These are phyloP conservation scores for Charaxes varanes DNA, from an alignment of 1,140 invertebrate species.

Conservation along the genomic window DNA sequence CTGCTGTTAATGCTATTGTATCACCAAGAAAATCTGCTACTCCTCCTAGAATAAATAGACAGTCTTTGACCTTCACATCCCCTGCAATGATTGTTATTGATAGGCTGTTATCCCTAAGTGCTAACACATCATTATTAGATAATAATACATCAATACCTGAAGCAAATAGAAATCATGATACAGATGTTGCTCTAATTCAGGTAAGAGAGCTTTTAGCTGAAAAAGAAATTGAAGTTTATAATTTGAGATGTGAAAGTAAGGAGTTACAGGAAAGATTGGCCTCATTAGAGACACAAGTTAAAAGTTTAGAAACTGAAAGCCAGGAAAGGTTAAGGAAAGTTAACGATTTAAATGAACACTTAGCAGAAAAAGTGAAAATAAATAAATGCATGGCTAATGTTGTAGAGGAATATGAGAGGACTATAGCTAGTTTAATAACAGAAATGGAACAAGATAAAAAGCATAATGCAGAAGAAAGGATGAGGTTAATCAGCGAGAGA, in stretches of 20 bases:
- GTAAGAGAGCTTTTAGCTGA: constrained; percentile 56
- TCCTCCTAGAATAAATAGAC: constrained; percentile 48
- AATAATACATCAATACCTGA: constrained; percentile 32
- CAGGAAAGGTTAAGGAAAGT: constrained; percentile 50
- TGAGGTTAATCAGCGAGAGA: constrained; percentile 69
- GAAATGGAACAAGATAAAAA: constrained; percentile 76
- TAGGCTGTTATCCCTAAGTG: constrained; percentile 57
- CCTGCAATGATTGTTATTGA: constrained; percentile 67
- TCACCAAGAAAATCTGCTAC: constrained; percentile 40
- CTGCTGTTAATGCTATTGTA: constrained; percentile 44
- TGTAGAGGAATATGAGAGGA: constrained; percentile 81
- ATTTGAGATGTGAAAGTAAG: constrained; percentile 49
- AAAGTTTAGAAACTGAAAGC: constrained; percentile 39
- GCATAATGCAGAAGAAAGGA: constrained; percentile 55
- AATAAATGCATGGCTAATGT: constrained; percentile 73
- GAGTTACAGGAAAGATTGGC: constrained; percentile 52
- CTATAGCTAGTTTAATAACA: constrained; percentile 78
- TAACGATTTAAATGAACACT: constrained; percentile 45
- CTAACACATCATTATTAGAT: constrained; percentile 38
- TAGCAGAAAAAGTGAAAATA: constrained; percentile 49
- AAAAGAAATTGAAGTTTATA: constrained; percentile 59
- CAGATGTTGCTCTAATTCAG: constrained; percentile 46
- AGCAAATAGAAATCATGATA: constrained; percentile 34
- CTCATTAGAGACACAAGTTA: constrained; percentile 51
- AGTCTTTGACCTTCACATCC: constrained; percentile 57